Evolutionary conservation across 1,140 invertebrate species (phyloP), one percentile per base, ranked within the genome.

Genomic region (Drosophila chauvacae): DNA sequence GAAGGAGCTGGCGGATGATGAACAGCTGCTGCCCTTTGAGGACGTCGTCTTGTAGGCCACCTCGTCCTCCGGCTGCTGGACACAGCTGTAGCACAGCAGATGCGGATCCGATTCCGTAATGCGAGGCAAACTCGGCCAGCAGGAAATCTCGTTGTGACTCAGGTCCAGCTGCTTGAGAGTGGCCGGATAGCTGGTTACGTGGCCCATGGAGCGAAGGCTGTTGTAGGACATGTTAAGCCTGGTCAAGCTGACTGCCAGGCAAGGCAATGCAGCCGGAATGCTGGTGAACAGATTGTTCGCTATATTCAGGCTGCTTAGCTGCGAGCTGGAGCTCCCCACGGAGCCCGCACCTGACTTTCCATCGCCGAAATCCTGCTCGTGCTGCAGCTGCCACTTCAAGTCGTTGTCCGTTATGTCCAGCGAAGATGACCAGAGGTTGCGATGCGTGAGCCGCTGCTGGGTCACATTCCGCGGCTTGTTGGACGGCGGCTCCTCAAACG

Each of bases 151-250:
- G 93, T 99, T 99, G 91, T 98, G 96, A 10, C 97, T 98, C 18
- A 99, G 93, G 93, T 99, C 98, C 3, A 99, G 92, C 91, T 98
- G 98, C 75, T 98, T 97, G 1, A 99, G 93, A 50, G 95, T 96
- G 42, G 95, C 95, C 4, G 98, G 98, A 93, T 98, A 98, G 47
- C 96, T 96, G 10, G 96, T 97, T 37, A 99, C 96, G 80, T 97
- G 96, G 14, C 97, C 97, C 96, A 98, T 97, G 0, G 96, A 96
- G 47, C 91, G 73, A n/a, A 96, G 91, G 10, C 94, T 95, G 93
- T 99, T 99, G 90, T 97, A 97, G 14, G 97, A 96, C 94, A 99
- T 95, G 91, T 98, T 98, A 1, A 99, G 94, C 37, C 97, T 94
- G 0, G 97, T 96, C 18, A 99, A 93, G 74, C 96, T 96, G 0